Evolutionary conservation across 2,113 vertebrate genomes (phyloP).

Genomic region (Tupaia chinensis): DNA sequence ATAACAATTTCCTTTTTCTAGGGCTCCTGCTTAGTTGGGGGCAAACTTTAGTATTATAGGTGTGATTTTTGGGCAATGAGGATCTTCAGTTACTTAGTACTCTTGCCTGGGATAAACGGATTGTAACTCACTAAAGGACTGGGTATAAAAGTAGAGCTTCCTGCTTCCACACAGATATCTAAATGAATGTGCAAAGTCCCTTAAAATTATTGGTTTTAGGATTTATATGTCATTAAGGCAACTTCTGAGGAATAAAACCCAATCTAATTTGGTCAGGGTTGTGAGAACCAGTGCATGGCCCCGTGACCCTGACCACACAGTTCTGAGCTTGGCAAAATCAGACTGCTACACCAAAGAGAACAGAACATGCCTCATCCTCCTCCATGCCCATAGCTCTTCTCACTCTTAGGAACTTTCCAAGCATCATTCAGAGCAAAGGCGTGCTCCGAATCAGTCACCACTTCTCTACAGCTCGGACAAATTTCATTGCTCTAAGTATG

Average conservation of each 20-base stretch:
- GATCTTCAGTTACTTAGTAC: background rate
- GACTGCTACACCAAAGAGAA: background rate
- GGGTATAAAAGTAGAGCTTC: background rate
- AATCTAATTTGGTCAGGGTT: background rate
- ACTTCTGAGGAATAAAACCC: background rate
- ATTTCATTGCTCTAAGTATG: background rate
- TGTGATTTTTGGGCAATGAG: background rate
- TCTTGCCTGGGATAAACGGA: background rate
- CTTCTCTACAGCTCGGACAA: background rate
- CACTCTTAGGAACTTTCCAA: background rate
- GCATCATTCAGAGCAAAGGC: background rate
- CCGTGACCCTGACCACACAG: background rate
- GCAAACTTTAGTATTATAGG: background rate
- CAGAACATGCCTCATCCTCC: background rate
- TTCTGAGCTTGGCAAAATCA: background rate
- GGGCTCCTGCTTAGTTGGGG: background rate
- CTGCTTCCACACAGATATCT: background rate
- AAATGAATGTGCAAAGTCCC: background rate
- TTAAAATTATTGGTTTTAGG: background rate
- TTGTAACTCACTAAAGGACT: background rate
- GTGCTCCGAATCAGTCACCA: background rate
- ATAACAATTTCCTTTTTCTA: slow-evolving; percentile 4
- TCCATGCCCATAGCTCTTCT: background rate
- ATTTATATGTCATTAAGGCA: background rate
- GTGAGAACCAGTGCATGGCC: background rate